These are phyloP conservation scores for Eudyptes chrysolophus DNA, from an alignment of 2,113 vertebrate species.

Conservation along the genomic window DNA sequence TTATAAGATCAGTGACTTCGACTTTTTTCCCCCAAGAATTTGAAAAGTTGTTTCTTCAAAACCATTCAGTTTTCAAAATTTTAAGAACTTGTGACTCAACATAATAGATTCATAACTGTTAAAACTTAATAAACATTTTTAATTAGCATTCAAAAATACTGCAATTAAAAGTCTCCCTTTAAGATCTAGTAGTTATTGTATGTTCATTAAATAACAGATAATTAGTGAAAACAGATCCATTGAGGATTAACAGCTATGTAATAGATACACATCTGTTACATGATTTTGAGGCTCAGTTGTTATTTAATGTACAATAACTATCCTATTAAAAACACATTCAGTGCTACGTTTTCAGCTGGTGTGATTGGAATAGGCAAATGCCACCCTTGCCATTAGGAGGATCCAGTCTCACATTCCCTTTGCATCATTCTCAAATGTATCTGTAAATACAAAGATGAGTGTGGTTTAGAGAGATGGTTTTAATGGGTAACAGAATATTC, in stretches of 20 bases:
- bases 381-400: background rate
- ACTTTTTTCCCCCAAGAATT: background rate
- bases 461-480: background rate
- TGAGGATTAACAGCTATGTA: constrained; percentile 52
- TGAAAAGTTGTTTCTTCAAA: background rate
- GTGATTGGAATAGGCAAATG: background rate
- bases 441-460: background rate
- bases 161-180: background rate
- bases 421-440: background rate
- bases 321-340: constrained; percentile 8
- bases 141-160: background rate
- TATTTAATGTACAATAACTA: constrained; percentile 42
- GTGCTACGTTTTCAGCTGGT: background rate
- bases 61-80: background rate
- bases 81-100: background rate
- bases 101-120: background rate
- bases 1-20: background rate
- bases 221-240: constrained; percentile 30
- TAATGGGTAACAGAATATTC: background rate
- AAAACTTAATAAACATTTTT: constrained; percentile 24
- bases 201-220: constrained; percentile 55
- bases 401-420: background rate
- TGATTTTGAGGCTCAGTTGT: background rate
- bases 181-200: constrained; percentile 52
- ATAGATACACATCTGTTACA: constrained; percentile 43